Evolutionary conservation across 2,888 invertebrate genomes (phyloP), one percentile per base, ranked within the genome.

Genomic region (Conistra vaccinii): DNA sequence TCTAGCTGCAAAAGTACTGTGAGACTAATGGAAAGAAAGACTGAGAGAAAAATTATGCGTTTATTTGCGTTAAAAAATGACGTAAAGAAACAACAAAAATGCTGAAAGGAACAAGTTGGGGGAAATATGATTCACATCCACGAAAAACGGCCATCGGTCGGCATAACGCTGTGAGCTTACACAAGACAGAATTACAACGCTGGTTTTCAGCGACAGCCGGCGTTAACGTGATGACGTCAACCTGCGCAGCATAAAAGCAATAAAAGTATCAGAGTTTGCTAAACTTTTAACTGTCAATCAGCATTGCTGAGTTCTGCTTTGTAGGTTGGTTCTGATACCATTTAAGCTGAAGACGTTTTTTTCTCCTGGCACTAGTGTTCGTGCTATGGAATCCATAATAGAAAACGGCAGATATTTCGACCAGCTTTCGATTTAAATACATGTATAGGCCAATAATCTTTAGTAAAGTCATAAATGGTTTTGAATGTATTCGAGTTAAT

Each of bases 1-100:
- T 83, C 53, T 45, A 70, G 58, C 62, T 70, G 29, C 53, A 20
- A 42, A 48, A 1, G 14, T 6, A 7, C 12, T 51, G 3, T 14
- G 48, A 48, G 14, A 5, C 14, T 14, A 48, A 14, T 23, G 14
- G 3, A 2, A 29, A 4, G 12, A 26, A 32, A 12, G 0, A 55
- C 9, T 20, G 6, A 26, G 17, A 35, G 1, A 35, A n/a, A n/a
- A 23, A n/a, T n/a, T 32, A 23, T 32, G 20, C 0, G 6, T 23
- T 48, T 26, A 63, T 14, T 45, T 29, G 1, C 4, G 0, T 23
- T 14, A 26, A 29, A 48, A 23, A 4, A 45, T 4, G 4, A 45
- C 14, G 14, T 12, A 63, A 45, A 26, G 0, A 20, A 42, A 20
- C 20, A 20, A n/a, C 14, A 26, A 26, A 17, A 17, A 23, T 14